Percentiles rank a stretch among this genome's conserved stretches.
Evolutionary conservation across 2,888 invertebrate genomes (phyloP).

Genomic region (Meiosimyza platycephala): DNA sequence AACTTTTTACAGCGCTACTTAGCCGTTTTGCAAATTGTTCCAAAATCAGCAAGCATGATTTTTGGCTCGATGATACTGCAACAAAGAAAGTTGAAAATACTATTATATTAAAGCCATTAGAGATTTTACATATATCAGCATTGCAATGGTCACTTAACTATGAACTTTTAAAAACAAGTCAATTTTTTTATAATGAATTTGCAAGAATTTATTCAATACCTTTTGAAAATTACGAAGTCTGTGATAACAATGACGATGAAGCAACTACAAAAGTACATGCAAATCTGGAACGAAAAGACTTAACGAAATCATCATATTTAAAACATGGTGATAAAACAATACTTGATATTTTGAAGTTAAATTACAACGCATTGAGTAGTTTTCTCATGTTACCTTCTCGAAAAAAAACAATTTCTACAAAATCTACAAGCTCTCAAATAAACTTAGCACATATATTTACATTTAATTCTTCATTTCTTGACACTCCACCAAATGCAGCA

Average conservation of each 20-base stretch:
- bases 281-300: neutral
- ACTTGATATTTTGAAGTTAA: constrained; percentile 58
- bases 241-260: constrained; percentile 29
- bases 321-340: constrained; percentile 59
- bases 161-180: constrained; percentile 61
- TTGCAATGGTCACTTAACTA: constrained; percentile 65
- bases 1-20: constrained; percentile 55
- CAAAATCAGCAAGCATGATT: constrained; percentile 25
- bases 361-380: constrained; percentile 60
- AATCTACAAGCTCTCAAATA: constrained; percentile 18
- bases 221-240: constrained; percentile 50
- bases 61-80: constrained; percentile 40
- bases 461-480: constrained; percentile 20
- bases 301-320: constrained; percentile 37
- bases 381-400: constrained; percentile 56
- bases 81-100: no score
- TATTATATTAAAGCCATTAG: constrained; percentile 50
- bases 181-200: constrained; percentile 62
- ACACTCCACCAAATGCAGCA: constrained; percentile 22
- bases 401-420: constrained; percentile 2
- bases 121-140: constrained; percentile 60
- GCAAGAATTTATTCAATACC: constrained; percentile 58
- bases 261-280: constrained; percentile 1
- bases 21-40: constrained; percentile 44
- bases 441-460: neutral